Evolutionary conservation across 2,113 vertebrate genomes (phyloP), one percentile per base, ranked within the genome.

Genomic region (Pangasianodon hypophthalmus): DNA sequence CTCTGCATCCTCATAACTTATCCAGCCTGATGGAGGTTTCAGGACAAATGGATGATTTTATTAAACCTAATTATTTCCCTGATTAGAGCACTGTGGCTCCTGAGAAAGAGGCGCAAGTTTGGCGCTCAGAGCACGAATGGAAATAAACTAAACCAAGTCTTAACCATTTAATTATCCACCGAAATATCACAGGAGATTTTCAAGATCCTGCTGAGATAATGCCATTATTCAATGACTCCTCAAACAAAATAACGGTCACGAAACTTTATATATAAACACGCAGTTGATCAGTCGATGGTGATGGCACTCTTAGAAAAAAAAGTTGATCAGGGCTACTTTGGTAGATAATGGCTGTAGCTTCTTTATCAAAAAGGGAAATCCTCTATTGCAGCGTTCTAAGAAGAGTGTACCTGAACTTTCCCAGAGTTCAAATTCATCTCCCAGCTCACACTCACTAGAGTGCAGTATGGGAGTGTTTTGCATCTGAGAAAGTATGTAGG

Each of bases 81-180:
- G 91, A 93, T 92, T 92, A 91, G 88, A 92, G 60, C 80, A 16
- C n/a, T 6, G 79, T 56, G 91, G 89, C 85, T 87, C 46, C 46
- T 88, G 79, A 92, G 86, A 90, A 90, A 58, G 32, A 81, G 60
- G 60, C 79, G 87, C 60, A 69, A 13, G n/a, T 62, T 86, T 90
- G 54, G 26, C 54, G 64, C 50, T 46, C 82, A 87, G 67, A 6
- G 41, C 37, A 13, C 4, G 6, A 32, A 82, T 56, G 41, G 71
- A 80, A 89, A 52, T 84, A 79, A 88, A 48, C 88, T 84, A 90
- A 90, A 54, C 54, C 29, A 64, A 71, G 24, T 91, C 92, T 91
- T 48, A 46, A 71, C 48, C 52, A 21, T 56, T 83, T 56, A 56
- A 83, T 32, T 69, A 32, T 48, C 2, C 89, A 73, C 32, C 9